Percentiles rank a stretch among this genome's conserved stretches.
phyloP scores from a whole-genome alignment of 2,797 vertebrate genomes.

The Aulostomus chinensis region DNA sequence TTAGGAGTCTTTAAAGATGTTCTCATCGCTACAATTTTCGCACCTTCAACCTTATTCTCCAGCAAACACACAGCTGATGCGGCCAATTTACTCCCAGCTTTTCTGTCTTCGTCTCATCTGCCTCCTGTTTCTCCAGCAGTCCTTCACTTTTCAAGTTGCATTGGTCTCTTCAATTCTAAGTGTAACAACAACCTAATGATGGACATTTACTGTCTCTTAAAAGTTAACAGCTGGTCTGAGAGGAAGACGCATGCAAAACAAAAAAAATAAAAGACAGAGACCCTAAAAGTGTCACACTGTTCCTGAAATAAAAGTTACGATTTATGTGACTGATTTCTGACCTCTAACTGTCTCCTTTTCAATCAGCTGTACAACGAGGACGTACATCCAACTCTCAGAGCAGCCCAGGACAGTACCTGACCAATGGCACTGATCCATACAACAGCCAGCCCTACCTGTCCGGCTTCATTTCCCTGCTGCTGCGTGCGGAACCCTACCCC shows the following conservation, averaged over 20 bases:
- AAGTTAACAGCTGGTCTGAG: not conserved
- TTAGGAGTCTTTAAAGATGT: slow-evolving; percentile 54
- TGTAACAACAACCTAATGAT: not conserved
- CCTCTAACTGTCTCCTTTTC: slow-evolving; percentile 17
- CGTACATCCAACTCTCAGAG: slow-evolving; percentile 84
- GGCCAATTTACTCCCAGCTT: slow-evolving; percentile 36
- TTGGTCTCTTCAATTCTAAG: no score
- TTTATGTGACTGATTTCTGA: not conserved
- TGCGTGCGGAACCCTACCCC: slow-evolving; percentile 88
- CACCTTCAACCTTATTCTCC: slow-evolving; percentile 35
- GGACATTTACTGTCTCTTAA: not conserved
- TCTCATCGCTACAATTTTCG: slow-evolving; percentile 32
- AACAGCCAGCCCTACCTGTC: slow-evolving; percentile 86
- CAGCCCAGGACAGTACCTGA: slow-evolving; percentile 85
- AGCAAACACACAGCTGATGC: slow-evolving; percentile 13
- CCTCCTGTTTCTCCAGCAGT: no score
- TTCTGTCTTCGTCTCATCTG: slow-evolving; percentile 5
- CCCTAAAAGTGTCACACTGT: not conserved
- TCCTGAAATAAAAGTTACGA: not conserved
- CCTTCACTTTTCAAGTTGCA: no score
- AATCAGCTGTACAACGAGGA: slow-evolving; percentile 86
- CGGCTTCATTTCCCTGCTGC: slow-evolving; percentile 86
- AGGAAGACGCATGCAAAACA: not conserved
- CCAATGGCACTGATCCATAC: slow-evolving; percentile 83
- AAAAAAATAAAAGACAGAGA: not conserved